A percentile compares a stretch with the other conserved stretches of the same genome.
Evolutionary conservation across 2,797 vertebrate species (phyloP).

Genomic region (Spea hammondii): DNA sequence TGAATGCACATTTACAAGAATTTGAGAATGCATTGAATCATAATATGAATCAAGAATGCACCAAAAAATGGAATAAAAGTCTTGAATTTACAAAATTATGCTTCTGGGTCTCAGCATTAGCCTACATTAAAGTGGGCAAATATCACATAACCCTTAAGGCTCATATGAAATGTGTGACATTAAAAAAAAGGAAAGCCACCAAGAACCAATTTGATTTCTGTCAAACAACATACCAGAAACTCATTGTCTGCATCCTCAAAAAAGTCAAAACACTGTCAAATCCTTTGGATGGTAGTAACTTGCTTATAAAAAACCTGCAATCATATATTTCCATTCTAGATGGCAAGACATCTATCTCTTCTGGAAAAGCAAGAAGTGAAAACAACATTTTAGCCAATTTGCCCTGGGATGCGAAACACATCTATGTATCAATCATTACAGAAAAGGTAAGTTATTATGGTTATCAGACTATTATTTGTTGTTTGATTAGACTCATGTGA

Average conservation of each 20-base stretch:
- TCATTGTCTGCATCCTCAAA: constrained; percentile 22
- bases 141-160: constrained; percentile 12
- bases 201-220: constrained; percentile 27
- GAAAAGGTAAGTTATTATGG: constrained; percentile 45
- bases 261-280: constrained; percentile 31
- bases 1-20: constrained; percentile 18
- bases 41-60: constrained; percentile 9
- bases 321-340: constrained; percentile 23
- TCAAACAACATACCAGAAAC: constrained; percentile 40
- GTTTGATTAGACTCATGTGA: no score
- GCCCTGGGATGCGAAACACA: constrained; percentile 43
- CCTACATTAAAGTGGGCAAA: constrained; percentile 45
- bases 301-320: constrained; percentile 23
- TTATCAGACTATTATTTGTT: no score
- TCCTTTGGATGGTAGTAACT: constrained; percentile 19
- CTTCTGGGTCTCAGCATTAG: constrained; percentile 50
- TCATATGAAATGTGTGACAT: constrained; percentile 19
- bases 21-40: constrained; percentile 39
- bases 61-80: neutral
- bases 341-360: neutral
- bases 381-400: constrained; percentile 11
- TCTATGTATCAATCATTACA: constrained; percentile 36
- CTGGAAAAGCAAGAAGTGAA: constrained; percentile 5
- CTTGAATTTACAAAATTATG: constrained; percentile 44
- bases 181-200: constrained; percentile 11